Evolutionary conservation across 2,888 invertebrate genomes (phyloP), one percentile per base, ranked within the genome.

Genomic region (Diogma glabrata): DNA sequence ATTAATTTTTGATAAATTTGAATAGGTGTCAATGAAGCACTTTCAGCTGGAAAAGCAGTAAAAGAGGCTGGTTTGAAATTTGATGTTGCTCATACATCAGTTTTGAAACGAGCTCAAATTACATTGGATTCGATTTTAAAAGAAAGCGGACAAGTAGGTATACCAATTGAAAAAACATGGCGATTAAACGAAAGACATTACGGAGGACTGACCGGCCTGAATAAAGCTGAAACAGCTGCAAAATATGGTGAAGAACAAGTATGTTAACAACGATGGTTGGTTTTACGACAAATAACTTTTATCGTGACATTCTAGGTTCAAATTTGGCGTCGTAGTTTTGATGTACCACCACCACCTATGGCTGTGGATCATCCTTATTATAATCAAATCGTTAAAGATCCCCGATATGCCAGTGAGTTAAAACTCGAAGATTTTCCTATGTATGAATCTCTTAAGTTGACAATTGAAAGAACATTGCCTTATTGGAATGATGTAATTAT

Each of bases 131-230:
- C 77, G 1, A 79, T 90, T 54, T 67, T 90, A 7, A 71, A 78
- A 52, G 80, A 82, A 61, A 75, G 82, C 38, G 78, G 75, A 2
- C 83, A 84, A 60, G 65, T 77, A n/a, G 74, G 78, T 57, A 67
- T 90, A 55, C 82, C 84, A 0, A 70, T 84, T 7, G 65, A 75
- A 5, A 81, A 82, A 62, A 83, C 87, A 9, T 91, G 91, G 91
- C 76, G 89, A 12, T 71, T 91, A 23, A 90, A 90, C 61, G 90
- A 91, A 67, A 79, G 91, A 53, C 91, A 91, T 63, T 91, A 90
- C 61, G 91, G 91, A 49, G 85, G 85, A 36, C 75, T 91, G 6
- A 91, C 89, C 10, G 90, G 90, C 2, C 74, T 87, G 54, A 86
- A 90, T 63, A 91, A 91, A 66, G 78, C 84, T 0, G 87, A 89